These are phyloP conservation scores for Lacanobia oleracea DNA, from an alignment of 2,888 invertebrate genomes.

Conservation along the genomic window DNA sequence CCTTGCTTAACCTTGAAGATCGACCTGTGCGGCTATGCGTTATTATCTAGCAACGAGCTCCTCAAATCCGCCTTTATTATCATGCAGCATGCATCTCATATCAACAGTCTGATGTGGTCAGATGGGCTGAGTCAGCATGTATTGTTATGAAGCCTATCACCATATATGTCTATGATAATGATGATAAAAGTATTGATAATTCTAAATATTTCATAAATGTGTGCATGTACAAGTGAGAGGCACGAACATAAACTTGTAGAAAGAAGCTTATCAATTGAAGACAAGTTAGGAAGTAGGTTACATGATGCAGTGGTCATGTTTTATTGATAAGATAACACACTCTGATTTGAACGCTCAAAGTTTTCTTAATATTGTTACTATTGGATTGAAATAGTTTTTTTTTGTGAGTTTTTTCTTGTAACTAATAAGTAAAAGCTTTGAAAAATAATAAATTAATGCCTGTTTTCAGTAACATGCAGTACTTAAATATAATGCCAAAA, in stretches of 20 bases:
- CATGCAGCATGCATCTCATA: not conserved
- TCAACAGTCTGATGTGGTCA: not conserved
- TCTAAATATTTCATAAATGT: not conserved
- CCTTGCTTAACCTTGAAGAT: no score
- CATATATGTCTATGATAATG: not conserved
- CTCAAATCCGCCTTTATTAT: no score
- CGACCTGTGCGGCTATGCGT: no score
- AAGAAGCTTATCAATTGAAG: slow-evolving; percentile 54
- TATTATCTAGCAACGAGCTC: no score
- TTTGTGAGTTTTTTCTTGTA: not conserved
- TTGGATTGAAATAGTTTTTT: not conserved
- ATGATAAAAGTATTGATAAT: no score
- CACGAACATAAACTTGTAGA: slow-evolving; percentile 11
- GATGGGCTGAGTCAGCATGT: slow-evolving; percentile 17
- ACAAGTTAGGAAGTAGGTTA: slow-evolving; percentile 50
- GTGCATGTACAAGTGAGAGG: slow-evolving; percentile 1
- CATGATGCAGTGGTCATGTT: slow-evolving; percentile 49
- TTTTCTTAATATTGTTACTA: slow-evolving; percentile 37
- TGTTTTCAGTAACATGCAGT: not conserved
- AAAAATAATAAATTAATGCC: not conserved
- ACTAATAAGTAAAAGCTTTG: not conserved
- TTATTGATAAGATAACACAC: slow-evolving; percentile 53
- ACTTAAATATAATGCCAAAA: no score
- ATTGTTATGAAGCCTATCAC: not conserved
- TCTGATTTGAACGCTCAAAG: slow-evolving; percentile 15